A percentile compares a stretch with the other conserved stretches of the same genome.
Evolutionary conservation across 2,113 vertebrate genomes (phyloP).

Genomic region (Lichenostomus cassidix): DNA sequence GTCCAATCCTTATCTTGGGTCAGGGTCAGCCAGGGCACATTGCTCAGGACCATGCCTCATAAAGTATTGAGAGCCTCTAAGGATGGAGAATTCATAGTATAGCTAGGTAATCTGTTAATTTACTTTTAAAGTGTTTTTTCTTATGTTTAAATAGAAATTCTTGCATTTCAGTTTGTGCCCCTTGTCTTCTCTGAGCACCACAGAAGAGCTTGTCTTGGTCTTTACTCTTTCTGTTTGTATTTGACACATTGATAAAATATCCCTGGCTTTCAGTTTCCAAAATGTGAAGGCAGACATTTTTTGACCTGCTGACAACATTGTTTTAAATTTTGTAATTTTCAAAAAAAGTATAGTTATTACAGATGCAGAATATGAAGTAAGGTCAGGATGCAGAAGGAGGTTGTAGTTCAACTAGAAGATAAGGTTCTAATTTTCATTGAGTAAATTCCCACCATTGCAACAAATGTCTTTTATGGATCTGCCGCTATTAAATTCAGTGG

Average conservation of each 20-base stretch:
- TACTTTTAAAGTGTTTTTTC: neutral
- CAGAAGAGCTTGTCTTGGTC: neutral
- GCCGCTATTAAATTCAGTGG: neutral
- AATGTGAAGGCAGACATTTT: neutral
- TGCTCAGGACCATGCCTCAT: fast-evolving
- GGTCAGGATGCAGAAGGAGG: neutral
- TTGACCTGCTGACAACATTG: neutral
- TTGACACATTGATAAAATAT: neutral
- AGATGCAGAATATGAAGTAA: neutral
- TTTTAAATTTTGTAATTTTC: neutral
- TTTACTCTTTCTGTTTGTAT: neutral
- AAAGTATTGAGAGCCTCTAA: neutral
- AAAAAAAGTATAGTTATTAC: neutral
- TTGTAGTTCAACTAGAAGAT: neutral
- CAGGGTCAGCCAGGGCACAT: neutral
- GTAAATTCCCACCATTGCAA: neutral
- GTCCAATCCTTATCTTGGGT: fast-evolving
- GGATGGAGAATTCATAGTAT: neutral
- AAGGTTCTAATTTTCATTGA: neutral
- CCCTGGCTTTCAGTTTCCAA: neutral
- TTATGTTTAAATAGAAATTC: neutral
- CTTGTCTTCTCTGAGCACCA: neutral
- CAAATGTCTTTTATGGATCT: neutral
- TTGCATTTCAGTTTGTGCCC: neutral
- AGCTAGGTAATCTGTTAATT: neutral